These are phyloP conservation scores for Chrysogorgia sp. DNA, from an alignment of 92 coral and sea anemone species.

Conservation along the genomic window DNA sequence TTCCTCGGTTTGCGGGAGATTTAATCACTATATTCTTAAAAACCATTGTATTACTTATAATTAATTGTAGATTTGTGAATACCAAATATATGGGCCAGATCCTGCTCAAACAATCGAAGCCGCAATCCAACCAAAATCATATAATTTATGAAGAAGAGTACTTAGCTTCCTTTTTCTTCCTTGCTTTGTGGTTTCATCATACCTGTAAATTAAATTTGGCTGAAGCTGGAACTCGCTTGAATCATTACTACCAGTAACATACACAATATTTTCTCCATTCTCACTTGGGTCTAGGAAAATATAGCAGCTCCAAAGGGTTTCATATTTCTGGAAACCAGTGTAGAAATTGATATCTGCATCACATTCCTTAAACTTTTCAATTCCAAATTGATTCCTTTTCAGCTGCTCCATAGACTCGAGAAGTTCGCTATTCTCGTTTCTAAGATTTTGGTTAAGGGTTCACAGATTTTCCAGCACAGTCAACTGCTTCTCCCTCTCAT, in stretches of 20 bases:
- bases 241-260: background rate
- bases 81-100: constrained; percentile 56
- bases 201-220: background rate
- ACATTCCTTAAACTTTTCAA: too few species aligned
- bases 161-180: constrained; percentile 29
- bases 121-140: constrained; percentile 19
- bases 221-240: background rate
- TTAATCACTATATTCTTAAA: too few species aligned
- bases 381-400: too few species aligned
- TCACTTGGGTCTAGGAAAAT: constrained; percentile 39
- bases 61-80: constrained; percentile 42
- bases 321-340: constrained; percentile 37
- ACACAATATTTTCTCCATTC: constrained; percentile 44
- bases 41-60: too few species aligned
- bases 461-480: too few species aligned
- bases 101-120: constrained; percentile 52
- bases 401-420: too few species aligned
- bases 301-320: constrained; percentile 22
- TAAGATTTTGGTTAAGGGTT: too few species aligned
- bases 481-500: too few species aligned
- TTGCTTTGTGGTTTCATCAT: background rate
- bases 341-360: constrained; percentile 41
- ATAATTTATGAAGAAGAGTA: constrained; percentile 30
- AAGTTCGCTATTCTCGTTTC: too few species aligned
- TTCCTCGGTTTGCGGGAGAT: too few species aligned